Conservation (phyloP, 2,888 invertebrate genomes). For the Amphimallon solstitiale region DNA sequence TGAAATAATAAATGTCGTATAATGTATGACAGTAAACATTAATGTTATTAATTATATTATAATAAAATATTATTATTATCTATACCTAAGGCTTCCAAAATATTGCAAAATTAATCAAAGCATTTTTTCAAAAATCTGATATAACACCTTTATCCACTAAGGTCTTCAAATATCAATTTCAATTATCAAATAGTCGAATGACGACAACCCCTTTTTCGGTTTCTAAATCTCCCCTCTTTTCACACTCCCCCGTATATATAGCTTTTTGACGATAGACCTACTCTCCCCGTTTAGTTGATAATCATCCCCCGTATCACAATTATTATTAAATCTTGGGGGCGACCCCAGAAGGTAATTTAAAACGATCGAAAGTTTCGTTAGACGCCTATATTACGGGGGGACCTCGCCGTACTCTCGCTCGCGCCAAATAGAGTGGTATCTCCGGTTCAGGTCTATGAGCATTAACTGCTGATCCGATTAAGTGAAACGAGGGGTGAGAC, state of each 20-base stretch:
- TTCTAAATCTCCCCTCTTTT: not conserved
- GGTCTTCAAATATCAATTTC: no score
- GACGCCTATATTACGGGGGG: no score
- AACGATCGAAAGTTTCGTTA: conserved; percentile 10
- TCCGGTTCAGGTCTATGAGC: conserved; percentile 52
- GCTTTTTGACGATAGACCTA: conserved; percentile 8
- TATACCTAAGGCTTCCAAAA: no score
- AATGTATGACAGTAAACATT: no score
- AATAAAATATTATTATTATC: no score
- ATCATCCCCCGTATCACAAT: conserved; percentile 32
- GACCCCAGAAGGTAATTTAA: conserved; percentile 32
- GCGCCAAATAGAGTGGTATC: conserved; percentile 46
- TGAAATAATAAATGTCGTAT: no score
- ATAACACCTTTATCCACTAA: no score
- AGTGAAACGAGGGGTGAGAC: conserved; percentile 50
- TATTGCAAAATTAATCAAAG: no score
- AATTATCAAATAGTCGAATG: no score
- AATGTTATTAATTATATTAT: no score
- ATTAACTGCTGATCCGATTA: conserved; percentile 60
- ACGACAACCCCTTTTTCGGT: not conserved
- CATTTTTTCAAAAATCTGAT: no score
- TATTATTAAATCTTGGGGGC: conserved; percentile 31
- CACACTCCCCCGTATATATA: not conserved
- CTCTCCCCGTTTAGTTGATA: conserved; percentile 13
- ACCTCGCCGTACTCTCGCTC: conserved; percentile 42